These are phyloP conservation scores for Acanthisitta chloris DNA, from an alignment of 2,113 vertebrate species.

Conservation along the genomic window DNA sequence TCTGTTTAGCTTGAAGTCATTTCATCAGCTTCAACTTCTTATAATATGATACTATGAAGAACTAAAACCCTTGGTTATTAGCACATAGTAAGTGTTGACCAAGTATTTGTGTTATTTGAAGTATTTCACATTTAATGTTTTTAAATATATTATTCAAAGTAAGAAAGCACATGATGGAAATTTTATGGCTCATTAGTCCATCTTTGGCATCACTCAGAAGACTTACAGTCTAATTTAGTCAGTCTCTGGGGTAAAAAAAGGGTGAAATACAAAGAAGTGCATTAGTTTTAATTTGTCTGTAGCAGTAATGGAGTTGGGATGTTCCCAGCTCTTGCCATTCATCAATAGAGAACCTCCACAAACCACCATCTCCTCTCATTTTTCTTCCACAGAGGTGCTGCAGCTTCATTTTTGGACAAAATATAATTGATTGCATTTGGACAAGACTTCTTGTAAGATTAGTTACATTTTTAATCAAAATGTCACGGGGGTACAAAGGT, in stretches of 20 bases:
- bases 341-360: not conserved
- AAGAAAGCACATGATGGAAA: not conserved
- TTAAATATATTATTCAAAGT: not conserved
- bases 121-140: not conserved
- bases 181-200: not conserved
- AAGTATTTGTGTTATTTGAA: not conserved
- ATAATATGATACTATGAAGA: not conserved
- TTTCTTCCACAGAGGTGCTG: not conserved
- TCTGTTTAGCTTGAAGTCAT: not conserved
- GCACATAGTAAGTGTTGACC: not conserved
- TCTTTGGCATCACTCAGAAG: not conserved
- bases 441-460: not conserved
- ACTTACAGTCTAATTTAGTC: not conserved
- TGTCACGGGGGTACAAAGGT: not conserved
- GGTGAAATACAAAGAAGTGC: not conserved
- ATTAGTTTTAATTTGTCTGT: constrained; percentile 39
- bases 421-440: not conserved
- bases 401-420: not conserved
- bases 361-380: not conserved
- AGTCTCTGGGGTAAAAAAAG: not conserved
- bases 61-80: not conserved
- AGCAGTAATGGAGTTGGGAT: not conserved
- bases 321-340: not conserved
- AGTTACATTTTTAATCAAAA: not conserved
- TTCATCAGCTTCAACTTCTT: not conserved